Conservation (phyloP, 2,888 invertebrate species). For the Tenthredo amoena region DNA sequence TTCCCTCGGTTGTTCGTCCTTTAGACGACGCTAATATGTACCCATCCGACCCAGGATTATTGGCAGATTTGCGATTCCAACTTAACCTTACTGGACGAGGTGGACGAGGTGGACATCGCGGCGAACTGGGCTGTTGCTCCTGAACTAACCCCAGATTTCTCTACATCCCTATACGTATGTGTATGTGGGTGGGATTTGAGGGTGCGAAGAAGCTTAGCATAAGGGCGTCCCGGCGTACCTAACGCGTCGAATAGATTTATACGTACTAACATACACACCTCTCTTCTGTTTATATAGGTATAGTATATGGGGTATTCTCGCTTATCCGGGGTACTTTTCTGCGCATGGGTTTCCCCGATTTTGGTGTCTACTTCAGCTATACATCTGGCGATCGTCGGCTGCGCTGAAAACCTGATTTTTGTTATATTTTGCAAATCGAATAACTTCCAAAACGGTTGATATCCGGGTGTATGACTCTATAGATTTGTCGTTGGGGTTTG, state of each 20-base stretch:
- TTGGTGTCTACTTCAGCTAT: no score
- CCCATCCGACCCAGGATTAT: slow-evolving; percentile 18
- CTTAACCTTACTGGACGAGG: background rate
- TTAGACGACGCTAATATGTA: background rate
- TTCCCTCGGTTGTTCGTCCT: background rate
- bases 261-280: background rate
- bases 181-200: background rate
- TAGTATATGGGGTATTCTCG: background rate
- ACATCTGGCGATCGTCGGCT: no score
- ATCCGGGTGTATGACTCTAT: no score
- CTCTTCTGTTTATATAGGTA: background rate
- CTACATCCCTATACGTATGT: background rate
- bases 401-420: no score
- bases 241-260: background rate
- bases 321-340: no score
- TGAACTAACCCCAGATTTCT: background rate
- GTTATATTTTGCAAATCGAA: no score
- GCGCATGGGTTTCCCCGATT: no score
- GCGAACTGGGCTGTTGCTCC: background rate
- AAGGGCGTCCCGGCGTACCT: background rate
- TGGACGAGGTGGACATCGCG: slow-evolving; percentile 1
- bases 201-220: background rate
- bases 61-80: slow-evolving; percentile 34
- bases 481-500: no score
- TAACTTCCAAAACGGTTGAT: no score